Evolutionary conservation across 2,888 invertebrate species (phyloP).

Genomic region (Spisula solida): DNA sequence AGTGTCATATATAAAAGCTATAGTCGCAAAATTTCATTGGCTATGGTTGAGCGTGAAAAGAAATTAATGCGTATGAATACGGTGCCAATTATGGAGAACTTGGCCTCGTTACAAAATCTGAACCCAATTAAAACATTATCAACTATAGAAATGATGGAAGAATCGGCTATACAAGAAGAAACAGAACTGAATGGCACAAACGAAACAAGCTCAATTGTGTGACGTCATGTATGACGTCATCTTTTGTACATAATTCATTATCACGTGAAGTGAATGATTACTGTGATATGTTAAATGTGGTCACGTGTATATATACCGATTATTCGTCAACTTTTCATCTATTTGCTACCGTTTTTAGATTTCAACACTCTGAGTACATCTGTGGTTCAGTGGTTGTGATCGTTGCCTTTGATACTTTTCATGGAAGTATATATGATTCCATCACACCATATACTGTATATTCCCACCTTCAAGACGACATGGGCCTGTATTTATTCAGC

Average conservation of each 20-base stretch:
- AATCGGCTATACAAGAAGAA: conserved; percentile 20
- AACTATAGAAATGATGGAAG: conserved; percentile 63
- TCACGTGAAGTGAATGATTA: conserved; percentile 32
- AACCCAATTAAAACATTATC: conserved; percentile 66
- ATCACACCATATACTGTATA: too few species aligned
- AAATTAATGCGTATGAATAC: conserved; percentile 83
- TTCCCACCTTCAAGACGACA: too few species aligned
- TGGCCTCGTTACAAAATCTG: conserved; percentile 72
- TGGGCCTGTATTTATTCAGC: too few species aligned
- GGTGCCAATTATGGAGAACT: conserved; percentile 76
- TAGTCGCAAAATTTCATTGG: conserved; percentile 83
- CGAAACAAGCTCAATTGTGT: conserved; percentile 45
- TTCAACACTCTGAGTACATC: too few species aligned
- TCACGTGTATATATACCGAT: not conserved
- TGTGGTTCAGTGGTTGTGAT: too few species aligned
- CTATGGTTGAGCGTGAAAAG: conserved; percentile 82
- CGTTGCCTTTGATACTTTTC: too few species aligned
- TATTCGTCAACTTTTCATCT: not conserved
- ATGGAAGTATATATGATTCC: too few species aligned
- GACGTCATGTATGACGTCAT: conserved; percentile 40
- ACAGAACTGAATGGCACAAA: not conserved
- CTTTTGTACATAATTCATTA: conserved; percentile 33
- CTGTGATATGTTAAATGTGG: conserved; percentile 40
- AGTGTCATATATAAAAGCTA: conserved; percentile 87
- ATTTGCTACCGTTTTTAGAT: not conserved